Evolutionary conservation across 1,140 invertebrate species (phyloP), one percentile per base, ranked within the genome.

Genomic region (Bradynema listronoti): DNA sequence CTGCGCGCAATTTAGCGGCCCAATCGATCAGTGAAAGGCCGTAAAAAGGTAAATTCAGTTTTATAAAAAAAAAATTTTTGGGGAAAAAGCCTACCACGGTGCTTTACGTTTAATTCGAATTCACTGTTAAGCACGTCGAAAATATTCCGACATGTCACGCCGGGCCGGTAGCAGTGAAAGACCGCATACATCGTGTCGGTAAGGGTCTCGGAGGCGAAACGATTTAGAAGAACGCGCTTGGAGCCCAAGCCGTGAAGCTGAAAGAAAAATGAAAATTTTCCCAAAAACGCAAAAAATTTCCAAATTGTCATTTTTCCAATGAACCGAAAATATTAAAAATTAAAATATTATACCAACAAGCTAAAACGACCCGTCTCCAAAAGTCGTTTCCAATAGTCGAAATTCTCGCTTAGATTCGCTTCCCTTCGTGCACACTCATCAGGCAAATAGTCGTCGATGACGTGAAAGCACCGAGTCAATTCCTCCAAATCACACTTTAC

Each of bases 221-320:
- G 14, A n/a, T 62, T 22, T 25, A 61, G 49, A 36, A 61, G 29
- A 22, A 36, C 29, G 22, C 59, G 9, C 39, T 61, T 61, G 19
- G 59, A 61, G 14, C 59, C 59, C 4, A 61, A 29, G 1, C 59
- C 59, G 22, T 61, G 55, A 5, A 61, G 14, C 58, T 60, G 9
- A 60, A 58, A 42, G 22, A 42, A 32, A 25, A 58, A 27, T 7
- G 16, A 45, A 14, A 19, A 29, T 22, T 29, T 42, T 16, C 9
- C 24, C 34, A 19, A 59, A 34, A 22, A 1, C 32, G 25, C 19
- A 1, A 39, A 52, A 52, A 52, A 41, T 41, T 41, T n/a, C n/a
- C n/a, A 25, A n/a, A 14, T 47, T 11, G 14, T 14, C 7, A 14
- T 3, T 3, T 47, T 14, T 3, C n/a, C 14, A 2, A 14, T n/a